Base-by-base conservation (phyloP, 2,888 invertebrate species). In the Troglohyphantes excavatus region DNA sequence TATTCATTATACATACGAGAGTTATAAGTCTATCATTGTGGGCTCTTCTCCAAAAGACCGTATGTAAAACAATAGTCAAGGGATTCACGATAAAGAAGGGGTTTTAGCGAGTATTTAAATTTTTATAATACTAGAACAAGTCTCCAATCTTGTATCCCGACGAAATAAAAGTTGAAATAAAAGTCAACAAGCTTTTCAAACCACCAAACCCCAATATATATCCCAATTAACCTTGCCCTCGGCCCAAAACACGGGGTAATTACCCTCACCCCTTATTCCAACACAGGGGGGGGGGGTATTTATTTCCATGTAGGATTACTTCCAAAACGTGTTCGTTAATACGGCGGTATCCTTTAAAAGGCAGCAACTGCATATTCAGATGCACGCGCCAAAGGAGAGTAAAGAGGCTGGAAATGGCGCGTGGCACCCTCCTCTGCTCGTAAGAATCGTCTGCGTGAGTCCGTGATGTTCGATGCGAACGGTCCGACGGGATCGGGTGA, bases 371-470 rank as follows among this genome's bases (percentile, higher is more conserved):
- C 33, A 82, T 89, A 89, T 89, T 89, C 88, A 43, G 23, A 59
- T 21, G 67, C 87, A 88, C 87, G 87, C 81, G 87, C 81, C 81
- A 33, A 63, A 46, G 59, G 7, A 11, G 59, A 27, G 19, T 33
- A 43, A 17, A 7, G 29, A 29, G 39, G 53, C 67, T 75, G 78
- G 75, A 89, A 89, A 89, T 89, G 88, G 76, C 82, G 88, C 88
- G 88, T 89, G 73, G 76, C 82, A 43, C 82, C 81, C 26, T n/a
- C n/a, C n/a, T n/a, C 68, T 29, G 65, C 81, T 81, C 59, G 61
- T 82, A 70, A 72, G 70, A 82, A 70, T 72, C 61, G 70, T 68
- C 46, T 59, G 72, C 82, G 13, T 43, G 78, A 63, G 65, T 78
- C 65, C 78, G 46, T 23, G 82, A 29, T 59, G 53, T 19, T 59